Evolutionary conservation across 2,888 invertebrate genomes (phyloP), one percentile per base, ranked within the genome.

Genomic region (Lysandra coridon): DNA sequence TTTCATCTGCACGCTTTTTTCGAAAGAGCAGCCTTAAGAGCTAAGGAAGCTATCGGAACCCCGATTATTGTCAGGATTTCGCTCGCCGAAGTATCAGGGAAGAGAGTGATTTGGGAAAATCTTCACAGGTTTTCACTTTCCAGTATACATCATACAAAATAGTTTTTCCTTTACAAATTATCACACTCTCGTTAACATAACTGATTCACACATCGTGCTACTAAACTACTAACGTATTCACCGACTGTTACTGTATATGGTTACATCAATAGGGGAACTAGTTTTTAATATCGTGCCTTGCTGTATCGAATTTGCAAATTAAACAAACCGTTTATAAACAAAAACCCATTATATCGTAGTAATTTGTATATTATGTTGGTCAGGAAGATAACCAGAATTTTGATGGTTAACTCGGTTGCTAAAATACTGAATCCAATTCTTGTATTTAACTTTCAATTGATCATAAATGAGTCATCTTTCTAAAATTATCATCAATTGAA

Each of bases 311-410:
- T 69, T 69, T 69, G 37, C 69, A 69, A 64, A 30, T 14, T 4
- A 69, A 69, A 69, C 69, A 37, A 33, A 14, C 33, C 69, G 17
- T 69, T 69, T 69, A 69, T 69, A 69, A 69, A 69, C 33, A 69
- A 69, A 33, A 69, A 33, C 0, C 30, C 4, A 69, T 69, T 69
- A 69, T 5, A 69, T 5, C 33, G 14, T 69, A 69, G 69, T 33
- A 12, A 69, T 69, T 69, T 14, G 14, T 33, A 69, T 69, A 33
- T 14, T 69, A 33, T 69, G 5, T 69, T 69, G 69, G 30, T 69
- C 30, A 33, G 33, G 69, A 69, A 69, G 12, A 33, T 33, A 69
- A 69, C 69, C 14, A 33, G 69, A 64, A 69, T 69, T 64, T 33
- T 33, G 69, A 33, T 69, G 69, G 30, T 64, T 23, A 60, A n/a